phyloP scores from a whole-genome alignment of 2,888 invertebrate genomes.

The Terebella lapidaria region DNA sequence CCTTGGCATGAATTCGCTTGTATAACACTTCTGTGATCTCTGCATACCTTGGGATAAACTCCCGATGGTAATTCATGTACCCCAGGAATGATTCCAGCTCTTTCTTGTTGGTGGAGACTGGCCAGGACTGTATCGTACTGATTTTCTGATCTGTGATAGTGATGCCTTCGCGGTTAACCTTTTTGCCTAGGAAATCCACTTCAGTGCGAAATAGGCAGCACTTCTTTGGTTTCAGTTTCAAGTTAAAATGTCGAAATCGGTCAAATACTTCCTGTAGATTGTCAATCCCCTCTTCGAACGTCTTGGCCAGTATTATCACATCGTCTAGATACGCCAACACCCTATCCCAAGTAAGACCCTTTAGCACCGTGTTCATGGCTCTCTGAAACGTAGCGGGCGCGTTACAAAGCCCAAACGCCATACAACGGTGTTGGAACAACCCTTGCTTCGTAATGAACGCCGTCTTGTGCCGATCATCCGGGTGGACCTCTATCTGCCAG shows the following conservation, averaged over 20 bases:
- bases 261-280: not conserved
- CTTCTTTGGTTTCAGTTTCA: conserved; percentile 1
- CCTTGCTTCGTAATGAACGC: not conserved
- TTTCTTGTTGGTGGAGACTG: no score
- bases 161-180: no score
- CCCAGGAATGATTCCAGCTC: no score
- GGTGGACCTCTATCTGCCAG: no score
- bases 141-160: no score
- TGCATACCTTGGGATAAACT: no score
- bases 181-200: no score
- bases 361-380: not conserved
- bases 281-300: not conserved
- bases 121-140: no score
- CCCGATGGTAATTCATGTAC: no score
- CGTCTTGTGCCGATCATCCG: not conserved
- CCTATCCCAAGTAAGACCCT: not conserved
- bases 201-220: not conserved
- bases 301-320: not conserved
- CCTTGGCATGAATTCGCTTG: no score
- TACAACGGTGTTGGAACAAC: not conserved
- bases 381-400: not conserved
- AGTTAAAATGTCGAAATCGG: not conserved
- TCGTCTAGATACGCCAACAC: not conserved
- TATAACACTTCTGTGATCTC: no score
- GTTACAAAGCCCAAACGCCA: no score